These are phyloP conservation scores for Synanthedon tipuliformis DNA, from an alignment of 2,888 invertebrate genomes.

Conservation along the genomic window DNA sequence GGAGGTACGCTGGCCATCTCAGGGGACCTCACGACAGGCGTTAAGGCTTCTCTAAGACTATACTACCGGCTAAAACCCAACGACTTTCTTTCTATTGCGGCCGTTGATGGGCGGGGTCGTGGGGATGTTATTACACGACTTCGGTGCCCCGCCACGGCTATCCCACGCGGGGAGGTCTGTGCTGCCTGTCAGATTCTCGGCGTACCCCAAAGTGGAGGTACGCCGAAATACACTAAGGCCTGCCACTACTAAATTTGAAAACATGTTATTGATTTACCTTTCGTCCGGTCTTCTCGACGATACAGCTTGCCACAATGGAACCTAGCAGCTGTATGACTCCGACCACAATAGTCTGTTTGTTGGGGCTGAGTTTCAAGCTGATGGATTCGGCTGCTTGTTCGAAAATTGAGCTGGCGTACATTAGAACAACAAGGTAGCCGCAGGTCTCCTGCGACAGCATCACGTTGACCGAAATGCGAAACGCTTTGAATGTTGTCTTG, in stretches of 20 bases:
- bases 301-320: constrained; percentile 56
- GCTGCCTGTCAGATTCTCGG: too few relatives aligned
- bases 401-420: constrained; percentile 62
- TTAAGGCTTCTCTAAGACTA: too few relatives aligned
- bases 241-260: neutral
- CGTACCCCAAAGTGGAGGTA: too few relatives aligned
- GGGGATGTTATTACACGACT: too few relatives aligned
- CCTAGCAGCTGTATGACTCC: constrained; percentile 54
- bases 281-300: constrained; percentile 57
- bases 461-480: constrained; percentile 55
- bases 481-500: constrained; percentile 59
- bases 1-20: too few relatives aligned
- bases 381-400: constrained; percentile 56
- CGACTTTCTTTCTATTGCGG: too few relatives aligned
- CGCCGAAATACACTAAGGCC: too few relatives aligned
- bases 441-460: constrained; percentile 64
- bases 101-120: too few relatives aligned
- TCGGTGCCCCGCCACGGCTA: too few relatives aligned
- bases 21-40: too few relatives aligned
- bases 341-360: constrained; percentile 61
- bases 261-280: constrained; percentile 31
- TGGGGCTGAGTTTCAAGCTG: constrained; percentile 51
- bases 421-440: constrained; percentile 61
- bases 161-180: too few relatives aligned
- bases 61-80: too few relatives aligned